phyloP scores from a whole-genome alignment of 2,888 invertebrate genomes.

The Branchinecta sandiegonensis region DNA sequence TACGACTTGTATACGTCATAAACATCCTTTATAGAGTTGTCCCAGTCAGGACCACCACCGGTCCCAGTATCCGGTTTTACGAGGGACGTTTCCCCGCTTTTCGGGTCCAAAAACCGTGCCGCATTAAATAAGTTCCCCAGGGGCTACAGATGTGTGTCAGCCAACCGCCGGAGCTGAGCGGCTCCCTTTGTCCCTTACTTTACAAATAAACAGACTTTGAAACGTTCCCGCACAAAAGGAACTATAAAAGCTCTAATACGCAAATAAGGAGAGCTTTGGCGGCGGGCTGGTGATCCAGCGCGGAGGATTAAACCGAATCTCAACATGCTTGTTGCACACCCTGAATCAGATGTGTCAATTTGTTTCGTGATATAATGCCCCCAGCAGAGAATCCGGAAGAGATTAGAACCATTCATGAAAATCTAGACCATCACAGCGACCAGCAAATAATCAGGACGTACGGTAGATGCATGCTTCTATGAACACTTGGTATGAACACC shows the following conservation, averaged over 20 bases:
- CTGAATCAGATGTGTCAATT: too few relatives aligned
- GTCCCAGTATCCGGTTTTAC: slow-evolving; percentile 16
- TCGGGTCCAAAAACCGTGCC: slow-evolving; percentile 6
- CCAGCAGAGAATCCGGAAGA: too few relatives aligned
- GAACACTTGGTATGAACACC: too few relatives aligned
- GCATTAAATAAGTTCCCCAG: slow-evolving; percentile 9
- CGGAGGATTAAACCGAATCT: too few relatives aligned
- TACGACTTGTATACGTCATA: slow-evolving; percentile 13
- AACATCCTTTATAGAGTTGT: not conserved
- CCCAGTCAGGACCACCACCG: slow-evolving; percentile 13
- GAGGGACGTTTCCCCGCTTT: not conserved
- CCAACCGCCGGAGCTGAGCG: slow-evolving; percentile 5
- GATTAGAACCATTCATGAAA: too few relatives aligned
- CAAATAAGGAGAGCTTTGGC: not conserved
- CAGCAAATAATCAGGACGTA: too few relatives aligned
- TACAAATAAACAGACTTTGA: slow-evolving; percentile 3
- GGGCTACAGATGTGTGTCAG: not conserved
- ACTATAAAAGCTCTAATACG: slow-evolving; percentile 3
- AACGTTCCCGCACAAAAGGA: slow-evolving; percentile 12
- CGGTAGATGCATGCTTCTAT: too few relatives aligned
- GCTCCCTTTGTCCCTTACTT: slow-evolving; percentile 5
- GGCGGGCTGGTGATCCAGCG: too few relatives aligned
- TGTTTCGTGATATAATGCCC: too few relatives aligned
- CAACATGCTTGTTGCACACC: too few relatives aligned
- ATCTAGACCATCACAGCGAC: too few relatives aligned